Evolutionary conservation across 2,113 vertebrate genomes (phyloP).

Genomic region (Panthera uncia): DNA sequence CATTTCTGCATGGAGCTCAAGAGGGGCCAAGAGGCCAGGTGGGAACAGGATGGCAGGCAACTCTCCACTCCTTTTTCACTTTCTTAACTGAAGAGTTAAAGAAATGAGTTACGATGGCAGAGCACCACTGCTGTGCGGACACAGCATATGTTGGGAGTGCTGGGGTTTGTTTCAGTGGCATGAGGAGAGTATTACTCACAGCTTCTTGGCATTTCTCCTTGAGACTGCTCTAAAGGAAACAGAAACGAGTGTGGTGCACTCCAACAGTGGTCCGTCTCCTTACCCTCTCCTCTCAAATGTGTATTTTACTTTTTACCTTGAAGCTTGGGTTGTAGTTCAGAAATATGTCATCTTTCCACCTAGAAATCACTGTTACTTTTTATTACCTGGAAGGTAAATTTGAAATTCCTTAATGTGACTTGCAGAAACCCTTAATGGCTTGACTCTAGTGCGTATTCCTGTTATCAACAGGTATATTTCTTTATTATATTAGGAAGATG

Average conservation of each 20-base stretch:
- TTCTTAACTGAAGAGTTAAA: not conserved
- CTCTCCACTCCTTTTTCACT: not conserved
- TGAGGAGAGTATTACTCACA: not conserved
- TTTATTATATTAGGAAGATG: not conserved
- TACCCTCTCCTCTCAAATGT: not conserved
- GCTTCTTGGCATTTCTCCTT: not conserved
- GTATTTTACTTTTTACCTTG: not conserved
- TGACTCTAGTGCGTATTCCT: not conserved
- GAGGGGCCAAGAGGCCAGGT: no score
- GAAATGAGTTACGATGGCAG: not conserved
- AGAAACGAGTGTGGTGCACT: rapidly evolving
- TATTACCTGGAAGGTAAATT: not conserved
- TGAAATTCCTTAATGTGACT: not conserved
- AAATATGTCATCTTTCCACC: not conserved
- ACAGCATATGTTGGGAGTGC: rapidly evolving
- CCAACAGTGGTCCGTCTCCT: no score
- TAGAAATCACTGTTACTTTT: not conserved
- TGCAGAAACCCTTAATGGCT: not conserved
- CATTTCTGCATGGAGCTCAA: not conserved
- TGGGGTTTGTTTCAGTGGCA: not conserved
- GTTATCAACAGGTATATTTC: no score
- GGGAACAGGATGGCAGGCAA: no score
- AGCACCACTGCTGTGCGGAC: rapidly evolving
- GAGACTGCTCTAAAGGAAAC: not conserved
- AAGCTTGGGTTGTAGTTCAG: not conserved